These are phyloP conservation scores for Dascillus cervinus DNA, from an alignment of 2,888 invertebrate species.

Conservation along the genomic window DNA sequence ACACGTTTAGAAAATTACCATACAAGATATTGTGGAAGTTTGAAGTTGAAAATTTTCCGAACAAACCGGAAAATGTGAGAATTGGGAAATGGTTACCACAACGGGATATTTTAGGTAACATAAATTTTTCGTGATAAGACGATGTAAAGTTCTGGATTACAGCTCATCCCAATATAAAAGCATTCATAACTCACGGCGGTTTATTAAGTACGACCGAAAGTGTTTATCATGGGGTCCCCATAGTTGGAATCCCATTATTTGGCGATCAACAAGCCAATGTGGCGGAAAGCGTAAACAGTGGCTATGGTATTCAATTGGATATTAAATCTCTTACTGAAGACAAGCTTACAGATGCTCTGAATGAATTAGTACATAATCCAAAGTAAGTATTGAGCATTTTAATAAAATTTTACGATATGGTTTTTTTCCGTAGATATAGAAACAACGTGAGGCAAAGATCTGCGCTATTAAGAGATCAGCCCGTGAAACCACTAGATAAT, in stretches of 20 bases:
- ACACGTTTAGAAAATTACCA: constrained; percentile 11
- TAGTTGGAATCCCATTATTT: constrained; percentile 45
- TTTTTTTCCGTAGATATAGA: constrained; percentile 7
- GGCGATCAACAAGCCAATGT: constrained; percentile 47
- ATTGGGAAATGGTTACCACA: constrained; percentile 23
- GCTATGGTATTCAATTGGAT: constrained; percentile 37
- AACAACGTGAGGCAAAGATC: constrained; percentile 3
- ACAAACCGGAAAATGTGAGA: constrained; percentile 18
- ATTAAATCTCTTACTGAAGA: constrained; percentile 39
- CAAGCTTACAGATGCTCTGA: constrained; percentile 38
- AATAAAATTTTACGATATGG: constrained; percentile 3
- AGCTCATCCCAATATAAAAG: constrained; percentile 48
- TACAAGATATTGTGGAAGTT: constrained; percentile 20
- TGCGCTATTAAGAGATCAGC: constrained; percentile 3
- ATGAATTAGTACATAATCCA: constrained; percentile 35
- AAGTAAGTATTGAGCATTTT: constrained; percentile 23
- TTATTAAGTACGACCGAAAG: constrained; percentile 50
- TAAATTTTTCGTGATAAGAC: too few relatives aligned
- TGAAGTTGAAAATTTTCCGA: constrained; percentile 11
- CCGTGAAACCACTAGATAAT: constrained; percentile 8
- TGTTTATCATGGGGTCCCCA: constrained; percentile 41
- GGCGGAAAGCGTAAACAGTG: constrained; percentile 36
- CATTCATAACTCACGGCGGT: constrained; percentile 54
- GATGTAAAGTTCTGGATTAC: too few relatives aligned
- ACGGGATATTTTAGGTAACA: constrained; percentile 16